phyloP scores from a whole-genome alignment of 2,888 invertebrate genomes.

The Lasioglossum zephyrum region DNA sequence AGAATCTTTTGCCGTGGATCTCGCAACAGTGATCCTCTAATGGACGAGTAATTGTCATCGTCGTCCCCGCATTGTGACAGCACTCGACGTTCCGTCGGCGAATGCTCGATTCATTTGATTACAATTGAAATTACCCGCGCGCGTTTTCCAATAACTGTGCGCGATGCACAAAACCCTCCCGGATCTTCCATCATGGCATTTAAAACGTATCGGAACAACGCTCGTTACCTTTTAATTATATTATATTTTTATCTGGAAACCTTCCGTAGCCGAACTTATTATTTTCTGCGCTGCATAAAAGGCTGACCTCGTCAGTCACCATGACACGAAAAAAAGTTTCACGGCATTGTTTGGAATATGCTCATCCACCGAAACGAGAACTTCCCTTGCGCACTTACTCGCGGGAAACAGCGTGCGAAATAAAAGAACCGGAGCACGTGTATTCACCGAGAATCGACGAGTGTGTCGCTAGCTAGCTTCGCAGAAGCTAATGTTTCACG shows the following conservation, averaged over 20 bases:
- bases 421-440: background rate
- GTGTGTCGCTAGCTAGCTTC: too few relatives aligned
- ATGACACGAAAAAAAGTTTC: constrained; percentile 40
- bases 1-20: background rate
- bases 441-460: background rate
- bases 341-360: constrained; percentile 35
- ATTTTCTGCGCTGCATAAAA: constrained; percentile 41
- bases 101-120: constrained; percentile 3
- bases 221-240: constrained; percentile 27
- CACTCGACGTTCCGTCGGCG: background rate
- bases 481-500: background rate
- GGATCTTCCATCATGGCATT: background rate
- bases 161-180: background rate
- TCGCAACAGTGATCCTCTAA: background rate
- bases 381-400: background rate
- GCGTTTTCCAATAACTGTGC: background rate
- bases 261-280: constrained; percentile 41
- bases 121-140: background rate
- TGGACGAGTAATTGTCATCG: constrained; percentile 33
- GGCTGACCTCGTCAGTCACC: constrained; percentile 47
- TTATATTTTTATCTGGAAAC: constrained; percentile 57
- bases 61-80: constrained; percentile 1
- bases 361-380: constrained; percentile 29
- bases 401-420: background rate
- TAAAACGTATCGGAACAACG: constrained; percentile 11